Conservation (phyloP, 2,888 invertebrate species). For the Bursaphelenchus okinawaensis region DNA sequence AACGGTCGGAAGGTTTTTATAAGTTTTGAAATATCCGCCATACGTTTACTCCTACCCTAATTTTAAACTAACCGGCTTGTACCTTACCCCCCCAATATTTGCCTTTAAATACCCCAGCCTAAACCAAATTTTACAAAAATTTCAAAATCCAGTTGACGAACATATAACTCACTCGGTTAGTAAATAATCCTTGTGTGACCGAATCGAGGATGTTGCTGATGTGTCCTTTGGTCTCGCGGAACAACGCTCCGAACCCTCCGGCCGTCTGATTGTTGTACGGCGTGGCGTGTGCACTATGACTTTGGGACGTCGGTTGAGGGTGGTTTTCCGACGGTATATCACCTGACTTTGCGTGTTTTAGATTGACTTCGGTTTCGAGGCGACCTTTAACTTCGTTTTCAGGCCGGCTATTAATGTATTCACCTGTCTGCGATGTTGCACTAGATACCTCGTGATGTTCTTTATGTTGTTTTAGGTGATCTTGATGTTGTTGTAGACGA, state of each 20-base stretch:
- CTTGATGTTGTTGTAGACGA: too few species aligned
- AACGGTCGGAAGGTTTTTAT: too few species aligned
- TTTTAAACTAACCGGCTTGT: too few species aligned
- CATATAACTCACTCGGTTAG: slow-evolving; percentile 1
- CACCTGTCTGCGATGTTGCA: too few species aligned
- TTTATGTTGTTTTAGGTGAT: too few species aligned
- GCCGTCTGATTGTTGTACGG: not conserved
- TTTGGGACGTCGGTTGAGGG: not conserved
- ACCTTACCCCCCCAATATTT: not conserved
- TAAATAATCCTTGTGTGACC: slow-evolving; percentile 42
- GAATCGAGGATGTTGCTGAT: slow-evolving; percentile 47
- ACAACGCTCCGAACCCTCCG: slow-evolving; percentile 34
- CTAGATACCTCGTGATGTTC: too few species aligned
- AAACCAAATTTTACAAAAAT: slow-evolving; percentile 17
- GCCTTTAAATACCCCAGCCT: not conserved
- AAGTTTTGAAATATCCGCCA: too few species aligned
- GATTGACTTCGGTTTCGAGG: too few species aligned
- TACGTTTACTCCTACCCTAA: too few species aligned
- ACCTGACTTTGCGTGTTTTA: not conserved
- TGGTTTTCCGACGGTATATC: not conserved
- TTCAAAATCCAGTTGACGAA: slow-evolving; percentile 1
- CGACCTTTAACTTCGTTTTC: too few species aligned
- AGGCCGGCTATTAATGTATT: too few species aligned
- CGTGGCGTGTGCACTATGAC: not conserved
- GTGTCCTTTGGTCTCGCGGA: slow-evolving; percentile 50